Conservation (phyloP, 2,797 vertebrate species). For the Microctenopoma stevenorrisi region DNA sequence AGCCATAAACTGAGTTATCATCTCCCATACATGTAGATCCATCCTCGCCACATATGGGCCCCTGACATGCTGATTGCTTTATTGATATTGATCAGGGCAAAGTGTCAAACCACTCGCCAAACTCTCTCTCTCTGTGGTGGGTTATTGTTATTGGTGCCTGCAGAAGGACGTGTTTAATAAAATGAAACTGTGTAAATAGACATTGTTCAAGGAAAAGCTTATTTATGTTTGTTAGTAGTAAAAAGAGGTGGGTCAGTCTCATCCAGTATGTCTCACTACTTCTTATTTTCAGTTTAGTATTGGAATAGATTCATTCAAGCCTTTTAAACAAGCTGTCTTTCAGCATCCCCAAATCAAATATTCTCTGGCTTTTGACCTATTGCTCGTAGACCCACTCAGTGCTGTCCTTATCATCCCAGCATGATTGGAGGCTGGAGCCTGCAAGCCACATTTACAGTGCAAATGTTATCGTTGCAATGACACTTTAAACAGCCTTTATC, state of each 20-base stretch:
- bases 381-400: slow-evolving; percentile 47
- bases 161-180: slow-evolving; percentile 32
- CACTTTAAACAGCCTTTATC: slow-evolving; percentile 99
- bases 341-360: slow-evolving; percentile 22
- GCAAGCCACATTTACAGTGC: slow-evolving; percentile 85
- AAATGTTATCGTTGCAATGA: slow-evolving; percentile 93
- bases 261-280: background rate
- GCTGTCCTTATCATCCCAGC: slow-evolving; percentile 74
- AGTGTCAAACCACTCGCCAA: slow-evolving; percentile 83
- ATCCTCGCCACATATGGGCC: slow-evolving; percentile 69
- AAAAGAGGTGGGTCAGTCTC: background rate
- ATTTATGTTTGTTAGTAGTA: too few relatives aligned
- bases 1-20: slow-evolving; percentile 82
- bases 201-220: background rate
- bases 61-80: slow-evolving; percentile 83
- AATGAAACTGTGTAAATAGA: slow-evolving; percentile 17
- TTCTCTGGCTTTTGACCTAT: slow-evolving; percentile 64
- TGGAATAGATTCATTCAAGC: background rate
- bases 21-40: slow-evolving; percentile 50
- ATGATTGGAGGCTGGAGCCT: slow-evolving; percentile 74
- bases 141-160: slow-evolving; percentile 55
- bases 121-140: slow-evolving; percentile 35
- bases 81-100: slow-evolving; percentile 86
- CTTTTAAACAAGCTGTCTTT: slow-evolving; percentile 4
- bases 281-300: slow-evolving; percentile 5